Conservation (phyloP, 2,888 invertebrate species). For the Tetranychus truncatus region DNA sequence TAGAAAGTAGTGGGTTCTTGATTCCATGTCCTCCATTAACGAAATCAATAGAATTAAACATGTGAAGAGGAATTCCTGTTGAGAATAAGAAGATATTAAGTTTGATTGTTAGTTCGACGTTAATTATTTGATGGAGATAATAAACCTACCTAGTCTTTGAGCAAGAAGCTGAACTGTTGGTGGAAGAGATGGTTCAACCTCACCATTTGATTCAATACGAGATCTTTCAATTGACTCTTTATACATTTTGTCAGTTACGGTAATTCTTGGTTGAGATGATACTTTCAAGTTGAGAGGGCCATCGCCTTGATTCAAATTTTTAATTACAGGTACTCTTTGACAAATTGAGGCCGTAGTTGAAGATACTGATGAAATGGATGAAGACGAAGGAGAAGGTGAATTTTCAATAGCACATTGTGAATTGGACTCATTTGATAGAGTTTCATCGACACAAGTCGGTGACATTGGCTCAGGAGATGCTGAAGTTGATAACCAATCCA, state of each 20-base stretch:
- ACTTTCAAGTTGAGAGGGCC: not conserved
- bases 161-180: constrained; percentile 21
- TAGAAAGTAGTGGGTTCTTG: constrained; percentile 66
- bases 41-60: constrained; percentile 47
- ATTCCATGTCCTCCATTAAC: constrained; percentile 97
- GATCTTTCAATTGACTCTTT: constrained; percentile 1
- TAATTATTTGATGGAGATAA: constrained; percentile 30
- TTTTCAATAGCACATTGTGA: not conserved
- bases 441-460: not conserved
- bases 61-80: constrained; percentile 2
- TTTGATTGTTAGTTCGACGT: no score
- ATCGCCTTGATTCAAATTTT: not conserved
- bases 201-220: not conserved
- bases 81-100: not conserved
- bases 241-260: constrained; percentile 3
- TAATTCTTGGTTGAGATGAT: not conserved
- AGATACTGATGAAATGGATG: not conserved
- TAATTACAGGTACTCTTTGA: not conserved
- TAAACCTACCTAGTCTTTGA: constrained; percentile 19
- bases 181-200: not conserved
- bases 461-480: not conserved
- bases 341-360: not conserved
- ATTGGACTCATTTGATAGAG: not conserved
- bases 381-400: not conserved
- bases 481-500: not conserved